Base-by-base conservation (phyloP, 1,140 invertebrate species). In the Chironomus tepperi region DNA sequence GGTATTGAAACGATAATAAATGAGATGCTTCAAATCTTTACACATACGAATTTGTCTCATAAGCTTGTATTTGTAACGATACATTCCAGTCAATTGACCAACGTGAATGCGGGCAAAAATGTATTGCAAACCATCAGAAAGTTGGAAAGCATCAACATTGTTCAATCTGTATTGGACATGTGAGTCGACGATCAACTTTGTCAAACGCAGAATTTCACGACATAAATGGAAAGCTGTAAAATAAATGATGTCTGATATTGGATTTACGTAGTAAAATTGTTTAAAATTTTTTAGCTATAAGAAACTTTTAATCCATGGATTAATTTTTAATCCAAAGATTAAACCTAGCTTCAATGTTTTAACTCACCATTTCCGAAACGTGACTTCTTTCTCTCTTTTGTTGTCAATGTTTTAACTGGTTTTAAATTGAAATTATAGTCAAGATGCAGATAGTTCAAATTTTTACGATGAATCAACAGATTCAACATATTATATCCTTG, bases 401-500 rank as follows among this genome's bases (percentile, higher is more conserved):
- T 99, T 0, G 98, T 99, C 43, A 99, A 85, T 0, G 98, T 99
- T 83, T 99, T 99, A 0, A 99, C 98, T 0, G 98, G 98, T 83
- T 99, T 99, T 80, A 99, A 87, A 83, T 99, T 99, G 81, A 99
- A 99, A 84, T 99, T 99, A 82, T 99, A 99, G 86, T 99, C 98
- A 81, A 99, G 88, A 89, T 99, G 98, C 42, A 99, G 88, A 81
- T 99, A 99, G 82, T 99, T 99, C 8, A 99, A 88, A 84, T 99
- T 99, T 84, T 99, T 99, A 73, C 98, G 91, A 85, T 99, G 98
- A 81, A 99, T 99, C 72, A 99, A 85, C 57, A 99, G 85, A 84
- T 99, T 99, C 9, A 99, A 85, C 98, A 99, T 99, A 82, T 99
- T 99, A 84, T 99, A 99, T 12, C 98, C 98, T 84, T 99, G 98